Evolutionary conservation across 2,888 invertebrate species (phyloP).

Genomic region (Scaptomyza cyrtandrae): DNA sequence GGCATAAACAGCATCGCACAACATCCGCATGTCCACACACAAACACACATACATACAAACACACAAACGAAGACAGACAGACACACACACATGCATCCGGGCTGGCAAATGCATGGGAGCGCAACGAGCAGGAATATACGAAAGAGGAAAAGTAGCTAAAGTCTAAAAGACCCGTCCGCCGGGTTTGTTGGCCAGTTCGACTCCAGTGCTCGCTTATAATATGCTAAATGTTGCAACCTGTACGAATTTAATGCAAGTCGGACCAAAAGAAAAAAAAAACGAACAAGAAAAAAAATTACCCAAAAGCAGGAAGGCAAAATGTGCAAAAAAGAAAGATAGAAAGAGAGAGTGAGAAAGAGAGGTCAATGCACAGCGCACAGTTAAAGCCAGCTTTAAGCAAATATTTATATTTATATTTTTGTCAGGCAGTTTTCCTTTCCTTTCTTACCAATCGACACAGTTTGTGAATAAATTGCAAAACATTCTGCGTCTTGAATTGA

Average conservation of each 20-base stretch:
- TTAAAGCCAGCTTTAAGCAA: conserved; percentile 4
- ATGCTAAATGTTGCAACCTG: conserved; percentile 69
- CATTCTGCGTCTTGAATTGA: neutral
- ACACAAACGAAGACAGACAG: conserved; percentile 28
- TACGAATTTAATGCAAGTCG: conserved; percentile 58
- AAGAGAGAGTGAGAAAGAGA: neutral
- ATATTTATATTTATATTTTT: neutral
- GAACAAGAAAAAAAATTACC: neutral
- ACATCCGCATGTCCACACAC: conserved; percentile 63
- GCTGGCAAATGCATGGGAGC: conserved; percentile 52
- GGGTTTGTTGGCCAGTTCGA: conserved; percentile 41
- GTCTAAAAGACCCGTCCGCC: conserved; percentile 9
- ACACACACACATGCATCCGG: conserved; percentile 43
- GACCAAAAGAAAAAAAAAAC: neutral
- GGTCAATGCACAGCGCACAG: neutral
- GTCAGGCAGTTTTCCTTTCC: neutral
- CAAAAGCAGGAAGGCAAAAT: neutral
- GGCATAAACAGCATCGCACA: conserved; percentile 77
- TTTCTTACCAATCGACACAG: neutral
- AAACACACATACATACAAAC: conserved; percentile 25
- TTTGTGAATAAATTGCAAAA: conserved; percentile 1
- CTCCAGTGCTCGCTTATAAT: conserved; percentile 61
- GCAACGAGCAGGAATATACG: conserved; percentile 39
- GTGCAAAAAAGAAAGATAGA: too few species aligned
- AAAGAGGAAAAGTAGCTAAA: conserved; percentile 3